phyloP scores from a whole-genome alignment of 1,140 invertebrate genomes.

The Geopemphigus sp. region DNA sequence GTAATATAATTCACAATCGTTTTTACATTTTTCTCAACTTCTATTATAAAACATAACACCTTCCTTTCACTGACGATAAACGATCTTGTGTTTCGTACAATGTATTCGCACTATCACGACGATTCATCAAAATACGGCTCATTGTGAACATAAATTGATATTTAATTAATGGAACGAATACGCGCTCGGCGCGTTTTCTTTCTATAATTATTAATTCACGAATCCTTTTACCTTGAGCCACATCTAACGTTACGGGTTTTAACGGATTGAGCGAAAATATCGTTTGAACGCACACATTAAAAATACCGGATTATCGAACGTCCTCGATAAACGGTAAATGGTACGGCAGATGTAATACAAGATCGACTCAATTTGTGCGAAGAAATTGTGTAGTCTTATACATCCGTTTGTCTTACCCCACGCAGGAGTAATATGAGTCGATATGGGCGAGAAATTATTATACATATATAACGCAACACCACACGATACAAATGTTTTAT shows the following conservation, averaged over 20 bases:
- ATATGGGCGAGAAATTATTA: too few relatives aligned
- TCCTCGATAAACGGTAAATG: too few relatives aligned
- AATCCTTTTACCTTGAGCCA: neutral
- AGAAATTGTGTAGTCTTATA: too few relatives aligned
- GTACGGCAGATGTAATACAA: too few relatives aligned
- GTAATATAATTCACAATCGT: neutral
- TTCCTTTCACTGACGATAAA: neutral
- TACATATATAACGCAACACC: too few relatives aligned
- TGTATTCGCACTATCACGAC: neutral
- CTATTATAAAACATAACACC: neutral
- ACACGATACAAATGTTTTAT: too few relatives aligned
- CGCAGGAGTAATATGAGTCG: too few relatives aligned
- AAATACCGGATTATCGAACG: too few relatives aligned
- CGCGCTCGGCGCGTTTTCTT: neutral
- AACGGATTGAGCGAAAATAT: neutral
- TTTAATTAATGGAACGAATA: constrained; percentile 1
- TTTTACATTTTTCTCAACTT: neutral
- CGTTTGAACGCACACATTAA: neutral
- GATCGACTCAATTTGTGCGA: too few relatives aligned
- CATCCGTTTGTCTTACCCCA: too few relatives aligned
- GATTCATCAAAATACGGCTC: neutral
- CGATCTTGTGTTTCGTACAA: neutral
- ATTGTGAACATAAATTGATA: neutral
- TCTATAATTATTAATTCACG: neutral
- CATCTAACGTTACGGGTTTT: neutral